Conservation (phyloP, 1,140 invertebrate species). For the Euwallacea fornicatus region DNA sequence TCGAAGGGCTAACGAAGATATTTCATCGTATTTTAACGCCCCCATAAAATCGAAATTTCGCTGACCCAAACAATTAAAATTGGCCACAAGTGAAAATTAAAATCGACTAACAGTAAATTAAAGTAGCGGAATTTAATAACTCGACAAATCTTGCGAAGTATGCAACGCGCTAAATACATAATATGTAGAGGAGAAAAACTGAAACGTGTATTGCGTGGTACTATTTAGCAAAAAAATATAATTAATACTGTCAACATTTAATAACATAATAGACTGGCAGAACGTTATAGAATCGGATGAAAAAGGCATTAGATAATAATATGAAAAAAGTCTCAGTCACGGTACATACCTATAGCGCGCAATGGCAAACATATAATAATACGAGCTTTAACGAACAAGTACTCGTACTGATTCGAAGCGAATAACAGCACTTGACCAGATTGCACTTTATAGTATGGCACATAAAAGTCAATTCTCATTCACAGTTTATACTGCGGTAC, state of each 20-base stretch:
- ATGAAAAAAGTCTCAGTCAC: constrained; percentile 24
- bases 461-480: constrained; percentile 25
- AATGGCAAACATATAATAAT: constrained; percentile 23
- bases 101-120: too few relatives aligned
- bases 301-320: constrained; percentile 22
- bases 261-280: not conserved
- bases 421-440: constrained; percentile 24
- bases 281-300: constrained; percentile 3
- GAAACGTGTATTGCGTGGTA: not conserved
- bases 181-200: not conserved
- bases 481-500: constrained; percentile 15
- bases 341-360: constrained; percentile 6
- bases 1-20: too few relatives aligned
- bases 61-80: too few relatives aligned
- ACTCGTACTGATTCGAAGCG: constrained; percentile 20
- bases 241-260: constrained; percentile 9
- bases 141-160: too few relatives aligned
- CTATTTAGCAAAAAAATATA: not conserved
- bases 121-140: too few relatives aligned
- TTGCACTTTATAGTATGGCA: constrained; percentile 34
- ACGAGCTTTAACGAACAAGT: constrained; percentile 21
- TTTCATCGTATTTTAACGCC: too few relatives aligned
- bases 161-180: too few relatives aligned
- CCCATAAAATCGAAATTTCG: too few relatives aligned
- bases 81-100: too few relatives aligned